Base-by-base conservation (phyloP, 2,888 invertebrate species). In the Blastobasis lacticolella region DNA sequence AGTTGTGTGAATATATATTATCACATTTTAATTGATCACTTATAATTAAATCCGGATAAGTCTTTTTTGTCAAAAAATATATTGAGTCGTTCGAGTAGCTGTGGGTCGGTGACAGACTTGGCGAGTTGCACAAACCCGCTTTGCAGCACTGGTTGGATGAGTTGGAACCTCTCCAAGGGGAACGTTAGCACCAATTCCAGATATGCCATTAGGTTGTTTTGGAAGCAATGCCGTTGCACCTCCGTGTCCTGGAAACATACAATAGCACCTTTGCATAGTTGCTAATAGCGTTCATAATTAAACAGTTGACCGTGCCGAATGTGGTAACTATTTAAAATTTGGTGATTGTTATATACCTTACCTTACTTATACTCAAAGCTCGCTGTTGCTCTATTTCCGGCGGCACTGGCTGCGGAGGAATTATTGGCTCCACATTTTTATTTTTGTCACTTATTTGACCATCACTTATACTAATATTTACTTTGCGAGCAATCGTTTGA, bases 371-470 rank as follows among this genome's bases (percentile, higher is more conserved):
- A 66, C 96, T 95, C 48, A 92, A 89, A 50, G 93, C 91, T 61
- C 95, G 90, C 71, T 96, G 95, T 63, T 94, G 93, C 66, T 95
- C 95, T 51, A 96, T 94, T 78, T 95, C 95, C 0, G 94, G 93
- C 4, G 94, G 94, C 5, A 94, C 91, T 1, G 94, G 92, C 67
- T 93, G 93, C 5, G 91, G 90, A n/a, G 91, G 90, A 47, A 91
- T 88, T 48, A 88, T 63, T n/a, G 81, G 86, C 70, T 81, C 90
- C 59, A 71, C 57, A 57, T 61, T 68, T 67, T 84, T 87, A 38
- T 56, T 69, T 54, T 75, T 78, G 10, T 82, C 81, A 50, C 68
- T 78, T 0, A 64, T 59, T 9, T 75, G 76, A 8, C 67, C 78
- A 61, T 88, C 86, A 54, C 78, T 79, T 58, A 86, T 81, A 10